Percentiles rank a stretch among this genome's conserved stretches.
Conservation (phyloP, 2,113 vertebrate genomes). For the Ancistrus triradiatus region DNA sequence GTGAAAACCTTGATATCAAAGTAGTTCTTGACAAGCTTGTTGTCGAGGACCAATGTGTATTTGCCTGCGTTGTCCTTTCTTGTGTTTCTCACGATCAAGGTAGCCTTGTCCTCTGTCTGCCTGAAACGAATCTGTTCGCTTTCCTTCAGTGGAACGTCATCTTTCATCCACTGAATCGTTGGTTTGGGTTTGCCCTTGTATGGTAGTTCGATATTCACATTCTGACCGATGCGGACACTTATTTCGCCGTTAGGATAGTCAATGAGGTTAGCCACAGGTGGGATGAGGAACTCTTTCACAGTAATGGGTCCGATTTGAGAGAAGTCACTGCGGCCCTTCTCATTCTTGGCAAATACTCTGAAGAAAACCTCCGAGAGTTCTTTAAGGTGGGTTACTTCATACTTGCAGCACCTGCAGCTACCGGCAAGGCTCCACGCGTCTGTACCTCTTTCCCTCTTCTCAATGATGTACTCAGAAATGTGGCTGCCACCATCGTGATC, state of each 20-base stretch:
- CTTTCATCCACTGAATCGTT: conserved; percentile 89
- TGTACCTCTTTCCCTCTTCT: conserved; percentile 81
- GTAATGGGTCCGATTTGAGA: conserved; percentile 84
- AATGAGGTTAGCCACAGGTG: conserved; percentile 83
- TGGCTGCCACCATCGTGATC: conserved; percentile 94
- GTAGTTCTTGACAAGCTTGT: conserved; percentile 79
- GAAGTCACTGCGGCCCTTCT: conserved; percentile 89
- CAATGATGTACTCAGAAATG: conserved; percentile 89
- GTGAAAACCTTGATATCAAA: conserved; percentile 84
- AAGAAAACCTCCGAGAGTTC: conserved; percentile 85
- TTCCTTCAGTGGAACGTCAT: conserved; percentile 88
- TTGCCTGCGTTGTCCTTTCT: conserved; percentile 93
- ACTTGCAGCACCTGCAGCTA: conserved; percentile 81
- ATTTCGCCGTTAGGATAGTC: conserved; percentile 89
- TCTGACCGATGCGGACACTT: conserved; percentile 87
- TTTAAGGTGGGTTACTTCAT: conserved; percentile 81
- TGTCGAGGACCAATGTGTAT: conserved; percentile 92
- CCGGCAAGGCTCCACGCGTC: conserved; percentile 79
- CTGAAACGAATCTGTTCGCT: conserved; percentile 87
- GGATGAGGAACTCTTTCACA: conserved; percentile 86
- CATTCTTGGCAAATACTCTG: conserved; percentile 91
- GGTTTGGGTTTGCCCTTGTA: conserved; percentile 96
- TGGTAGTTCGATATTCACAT: conserved; percentile 87
- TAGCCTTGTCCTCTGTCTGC: conserved; percentile 90
- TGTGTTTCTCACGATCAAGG: conserved; percentile 83